Base-by-base conservation (phyloP, 35 echinoderm and acorn worm species). In the Ophioderma brevispina region DNA sequence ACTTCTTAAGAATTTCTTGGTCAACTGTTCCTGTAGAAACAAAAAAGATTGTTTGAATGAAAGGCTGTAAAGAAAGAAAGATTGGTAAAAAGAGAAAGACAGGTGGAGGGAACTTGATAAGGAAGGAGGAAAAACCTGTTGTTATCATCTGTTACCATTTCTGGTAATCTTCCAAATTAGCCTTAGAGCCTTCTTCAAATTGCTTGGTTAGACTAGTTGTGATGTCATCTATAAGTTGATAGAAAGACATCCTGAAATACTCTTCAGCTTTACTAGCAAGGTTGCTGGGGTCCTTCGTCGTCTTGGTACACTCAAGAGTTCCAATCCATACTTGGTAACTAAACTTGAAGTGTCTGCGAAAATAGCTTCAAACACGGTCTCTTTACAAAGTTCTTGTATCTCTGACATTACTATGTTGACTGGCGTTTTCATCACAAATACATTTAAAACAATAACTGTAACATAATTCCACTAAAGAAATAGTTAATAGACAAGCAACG, bases 361-460 rank as follows among this genome's bases (percentile, higher is more conserved):
- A 86, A 86, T 86, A 10, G 59, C 18, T 86, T 64, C 84, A 86
- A 86, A 86, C 15, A 86, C 84, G 17, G 30, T 86, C 3, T 13
- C 56, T 55, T 41, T 33, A 86, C 52, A 55, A 19, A 70, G 84
- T 64, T 1, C 36, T 86, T 76, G 4, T 33, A 86, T n/a, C 84
- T 86, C 52, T 55, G 84, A 75, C 56, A 75, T 70, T 21, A 76
- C 84, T 38, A 1, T 76, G 50, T 86, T 86, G 15, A 86, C 84
- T 37, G 84, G 28, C 35, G 3, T 38, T 38, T 86, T 86, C 84
- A 86, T 86, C 63, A 50, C 84, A 75, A n/a, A n/a, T n/a, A n/a
- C n/a, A n/a, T n/a, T n/a, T n/a, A n/a, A n/a, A n/a, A n/a, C n/a
- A n/a, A n/a, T n/a, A n/a, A n/a, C n/a, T n/a, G n/a, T n/a, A n/a